Evolutionary conservation across 2,113 vertebrate genomes (phyloP), one percentile per base, ranked within the genome.

Genomic region (Coregonus clupeaformis): DNA sequence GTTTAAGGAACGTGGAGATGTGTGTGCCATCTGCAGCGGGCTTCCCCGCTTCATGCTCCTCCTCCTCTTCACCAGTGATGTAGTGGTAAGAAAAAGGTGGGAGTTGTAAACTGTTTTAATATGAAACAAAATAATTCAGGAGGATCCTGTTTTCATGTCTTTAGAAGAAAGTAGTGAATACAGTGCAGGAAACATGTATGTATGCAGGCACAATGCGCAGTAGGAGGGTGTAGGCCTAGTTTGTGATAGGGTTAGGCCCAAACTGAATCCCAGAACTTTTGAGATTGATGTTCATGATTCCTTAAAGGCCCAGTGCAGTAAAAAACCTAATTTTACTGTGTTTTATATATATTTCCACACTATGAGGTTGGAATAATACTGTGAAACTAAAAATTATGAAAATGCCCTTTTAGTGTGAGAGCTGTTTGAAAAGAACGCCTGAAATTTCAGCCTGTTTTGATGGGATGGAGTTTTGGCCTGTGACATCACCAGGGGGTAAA

Each of bases 111-210:
- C 84, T 80, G 78, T 72, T 87, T 71, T 18, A 29, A 90, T 90
- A 90, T 89, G 84, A 90, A 91, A 90, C 83, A 83, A 92, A 91
- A 91, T 93, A 87, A 92, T 92, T 90, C 83, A 89, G 76, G 77
- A 90, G 85, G 47, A 83, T 84, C 81, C 79, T 84, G 80, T 83
- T 91, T 89, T 92, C 80, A 84, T 86, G 84, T 68, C 70, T 83
- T 83, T 79, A 79, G 77, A 20, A 13, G 11, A 49, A 47, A 5
- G 22, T 27, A 64, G 25, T 22, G 13, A 69, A 68, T 67, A 42
- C 22, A 32, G 49, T 32, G 45, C 72, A 80, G 77, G 63, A 72
- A 76, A 75, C 47, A 77, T 57, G 9, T 42, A 42, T 42, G 36
- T 9, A 42, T 42, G 36, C 11, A 42, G 36, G 36, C 36, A 42